Base-by-base conservation (phyloP, 2,113 vertebrate species). In the Lamprotornis superbus region DNA sequence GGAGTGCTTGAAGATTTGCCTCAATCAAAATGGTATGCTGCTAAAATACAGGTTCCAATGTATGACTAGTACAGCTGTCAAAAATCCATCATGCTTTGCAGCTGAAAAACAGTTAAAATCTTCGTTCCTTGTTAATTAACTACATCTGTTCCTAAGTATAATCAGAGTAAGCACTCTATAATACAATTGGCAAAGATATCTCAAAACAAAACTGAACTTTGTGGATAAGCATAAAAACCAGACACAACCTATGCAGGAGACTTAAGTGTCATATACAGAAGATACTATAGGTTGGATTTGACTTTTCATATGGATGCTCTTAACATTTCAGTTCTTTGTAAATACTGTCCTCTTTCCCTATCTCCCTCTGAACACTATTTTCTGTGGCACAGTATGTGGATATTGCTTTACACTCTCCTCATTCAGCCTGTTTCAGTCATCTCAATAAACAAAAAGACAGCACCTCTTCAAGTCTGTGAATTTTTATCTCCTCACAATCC, bases 201-300 rank as follows among this genome's bases (percentile, higher is more conserved):
- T 78, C 52, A 67, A 87, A 90, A 56, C 42, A 83, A 83, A 93
- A 70, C 23, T 28, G 33, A 83, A 55, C 30, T 44, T 70, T 35
- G 52, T n/a, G n/a, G 20, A 71, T 44, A 71, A 67, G 40, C 39
- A 78, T 21, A 57, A 83, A 68, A 81, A 82, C 7, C 12, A 22
- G 39, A 24, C 47, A 78, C 3, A 2, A 22, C 35, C 10, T 55
- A 42, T 44, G 53, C 9, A 71, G 47, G 27, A 42, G 31, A 30
- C 22, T 40, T 14, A 70, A 55, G 10, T 64, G 47, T 56, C 50
- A 39, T 10, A 68, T 5, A 49, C 1, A 13, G n/a, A 85, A 85
- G 27, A 86, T 22, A 30, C 7, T 52, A 30, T 16, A 77, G 30
- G 40, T 25, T 78, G 60, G 50, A 89, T 67, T n/a, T 52, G 15